Percentiles rank a stretch among this genome's conserved stretches.
Conservation (phyloP, 2,113 vertebrate genomes). For the Pseudonaja textilis region DNA sequence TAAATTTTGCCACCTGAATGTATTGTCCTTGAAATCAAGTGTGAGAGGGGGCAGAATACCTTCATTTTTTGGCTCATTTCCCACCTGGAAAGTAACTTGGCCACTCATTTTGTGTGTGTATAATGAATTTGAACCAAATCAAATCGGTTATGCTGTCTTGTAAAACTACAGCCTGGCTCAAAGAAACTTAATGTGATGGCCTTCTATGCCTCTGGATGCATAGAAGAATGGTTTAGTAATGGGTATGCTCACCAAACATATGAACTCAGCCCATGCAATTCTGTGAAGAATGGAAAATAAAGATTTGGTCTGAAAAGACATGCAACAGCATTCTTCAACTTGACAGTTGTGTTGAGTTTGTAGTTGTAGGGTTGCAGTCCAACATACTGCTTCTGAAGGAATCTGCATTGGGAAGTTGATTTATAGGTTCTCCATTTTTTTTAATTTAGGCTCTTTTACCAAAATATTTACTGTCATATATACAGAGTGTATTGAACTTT, state of each 20-base stretch:
- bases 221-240: background rate
- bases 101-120: background rate
- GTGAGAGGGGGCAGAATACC: background rate
- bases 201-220: background rate
- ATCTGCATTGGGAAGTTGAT: background rate
- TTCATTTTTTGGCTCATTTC: background rate
- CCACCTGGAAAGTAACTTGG: background rate
- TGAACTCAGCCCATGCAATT: background rate
- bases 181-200: background rate
- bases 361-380: background rate
- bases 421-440: background rate
- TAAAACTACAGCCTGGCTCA: background rate
- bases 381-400: background rate
- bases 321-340: background rate
- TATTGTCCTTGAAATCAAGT: background rate
- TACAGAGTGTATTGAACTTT: conserved; percentile 50
- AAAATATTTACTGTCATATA: conserved; percentile 14
- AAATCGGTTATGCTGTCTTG: background rate
- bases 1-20: background rate
- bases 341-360: background rate
- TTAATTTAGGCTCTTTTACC: background rate
- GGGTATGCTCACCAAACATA: background rate
- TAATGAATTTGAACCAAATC: background rate
- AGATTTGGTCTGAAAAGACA: background rate
- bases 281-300: background rate